Evolutionary conservation across 2,888 invertebrate species (phyloP), one percentile per base, ranked within the genome.

Genomic region (Volucella zonaria): DNA sequence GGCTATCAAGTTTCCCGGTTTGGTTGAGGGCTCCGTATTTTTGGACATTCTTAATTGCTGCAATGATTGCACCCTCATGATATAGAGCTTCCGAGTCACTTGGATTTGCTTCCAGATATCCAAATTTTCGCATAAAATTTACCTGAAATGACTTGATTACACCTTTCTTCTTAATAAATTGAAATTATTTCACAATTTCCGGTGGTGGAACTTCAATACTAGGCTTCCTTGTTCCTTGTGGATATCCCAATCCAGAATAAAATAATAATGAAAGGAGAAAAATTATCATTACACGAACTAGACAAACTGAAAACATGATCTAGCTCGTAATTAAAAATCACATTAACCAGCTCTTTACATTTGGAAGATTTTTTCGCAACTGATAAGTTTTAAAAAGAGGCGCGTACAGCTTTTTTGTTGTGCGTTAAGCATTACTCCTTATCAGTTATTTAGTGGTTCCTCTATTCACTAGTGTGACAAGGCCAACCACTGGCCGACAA

Each of bases 21-120:
- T 94, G 93, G 51, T 94, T 93, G 8, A 96, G 91, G 0, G 94
- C 95, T 11, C 95, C 96, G 90, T 94, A 96, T 87, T 92, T 93
- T 90, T 96, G 96, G 91, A 96, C 93, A 86, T 93, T 93, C 89
- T 92, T 93, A 23, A 96, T 92, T 0, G 95, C 95, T 15, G 94
- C 93, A 9, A 93, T 91, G 43, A 95, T 92, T 2, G 95, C 94
- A 70, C 93, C 93, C 87, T 94, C 93, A 1, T 94, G 94, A 90
- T 94, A 95, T 8, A 95, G 91, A 31, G 93, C 93, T 87, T 94
- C 95, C 0, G 94, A 93, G 74, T 93, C 92, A 4, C 90, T 90
- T 1, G 92, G 90, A 56, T 92, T 92, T 61, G 90, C 89, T 71
- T 93, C 93, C 59, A 96, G 90, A 90, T 96, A 96, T 3, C 96